Evolutionary conservation across 2,113 vertebrate genomes (phyloP), one percentile per base, ranked within the genome.

Genomic region (Epinephelus cyanopodus): DNA sequence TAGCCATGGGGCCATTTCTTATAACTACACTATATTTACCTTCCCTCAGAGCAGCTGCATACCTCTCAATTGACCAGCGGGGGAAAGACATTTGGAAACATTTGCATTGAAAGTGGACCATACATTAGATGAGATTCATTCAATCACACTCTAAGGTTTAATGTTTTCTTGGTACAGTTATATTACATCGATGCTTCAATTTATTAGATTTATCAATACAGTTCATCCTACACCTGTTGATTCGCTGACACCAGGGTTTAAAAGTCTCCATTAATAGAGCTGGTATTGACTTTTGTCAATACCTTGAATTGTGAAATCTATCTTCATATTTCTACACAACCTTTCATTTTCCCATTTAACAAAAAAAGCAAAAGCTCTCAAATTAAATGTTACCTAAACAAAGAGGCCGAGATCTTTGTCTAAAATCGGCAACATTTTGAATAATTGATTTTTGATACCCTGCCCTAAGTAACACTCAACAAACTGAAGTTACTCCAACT

Each of bases 1-100:
- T 37, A 74, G 60, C 61, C 48, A 42, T 0, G 18, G 45, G 1
- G 23, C 18, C 12, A 42, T 42, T 69, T 57, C 9, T 68, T 72
- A 47, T n/a, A 67, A 33, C 39, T 14, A 10, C 45, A 76, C 48
- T 45, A 77, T 69, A 64, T 81, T 75, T 86, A 83, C 69, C 60
- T 60, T 17, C 53, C 6, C 5, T 42, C 58, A 13, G 42, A 77
- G 45, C 23, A 58, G 58, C 54, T 71, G 54, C 1, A 37, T 17
- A 50, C 52, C 19, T 21, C 4, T 65, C 3, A 63, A 70, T 5
- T 77, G 33, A 81, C 52, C 57, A 69, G 54, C 17, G 60, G 37
- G 56, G 1, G 5, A 12, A 47, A 61, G 14, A 50, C 56, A n/a
- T n/a, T 54, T 54, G 14, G 48, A 72, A 75, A 21, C 57, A 74